These are phyloP conservation scores for Rhynchonycteris naso DNA, from an alignment of 2,797 vertebrate genomes.

Conservation along the genomic window DNA sequence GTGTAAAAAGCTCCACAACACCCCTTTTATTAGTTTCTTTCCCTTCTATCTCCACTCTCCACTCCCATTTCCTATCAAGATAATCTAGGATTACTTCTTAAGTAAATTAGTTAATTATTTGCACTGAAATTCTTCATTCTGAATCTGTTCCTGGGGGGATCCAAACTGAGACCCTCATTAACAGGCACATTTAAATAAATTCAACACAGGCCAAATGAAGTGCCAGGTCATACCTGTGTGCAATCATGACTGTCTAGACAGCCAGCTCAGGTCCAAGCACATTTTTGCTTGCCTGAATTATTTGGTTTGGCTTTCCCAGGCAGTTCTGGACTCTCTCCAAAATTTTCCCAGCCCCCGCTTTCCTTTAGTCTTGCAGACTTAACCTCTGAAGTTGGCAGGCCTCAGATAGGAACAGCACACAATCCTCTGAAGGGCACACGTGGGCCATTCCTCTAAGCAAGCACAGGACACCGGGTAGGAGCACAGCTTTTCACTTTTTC, in stretches of 20 bases:
- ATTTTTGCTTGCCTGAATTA: constrained; percentile 75
- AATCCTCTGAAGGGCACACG: background rate
- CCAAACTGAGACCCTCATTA: constrained; percentile 10
- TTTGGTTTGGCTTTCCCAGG: constrained; percentile 78
- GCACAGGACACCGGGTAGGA: background rate
- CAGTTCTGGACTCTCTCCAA: constrained; percentile 74
- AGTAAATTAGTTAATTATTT: background rate
- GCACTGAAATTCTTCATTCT: constrained; percentile 14
- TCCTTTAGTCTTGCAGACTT: constrained; percentile 63
- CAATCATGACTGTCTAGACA: constrained; percentile 76
- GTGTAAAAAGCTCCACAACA: background rate
- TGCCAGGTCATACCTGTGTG: constrained; percentile 71
- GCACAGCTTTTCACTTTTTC: background rate
- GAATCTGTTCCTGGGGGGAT: background rate
- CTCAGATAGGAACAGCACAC: constrained; percentile 45
- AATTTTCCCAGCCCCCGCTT: constrained; percentile 70
- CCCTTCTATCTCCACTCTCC: background rate
- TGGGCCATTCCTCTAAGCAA: background rate
- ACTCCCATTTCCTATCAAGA: background rate
- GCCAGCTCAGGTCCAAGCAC: constrained; percentile 73
- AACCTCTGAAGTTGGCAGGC: constrained; percentile 64
- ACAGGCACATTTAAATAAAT: constrained; percentile 36
- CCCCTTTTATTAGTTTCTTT: background rate
- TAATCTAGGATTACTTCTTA: background rate
- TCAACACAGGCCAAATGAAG: constrained; percentile 63